phyloP scores from a whole-genome alignment of 2,888 invertebrate genomes.

The Cheilosia urbana region DNA sequence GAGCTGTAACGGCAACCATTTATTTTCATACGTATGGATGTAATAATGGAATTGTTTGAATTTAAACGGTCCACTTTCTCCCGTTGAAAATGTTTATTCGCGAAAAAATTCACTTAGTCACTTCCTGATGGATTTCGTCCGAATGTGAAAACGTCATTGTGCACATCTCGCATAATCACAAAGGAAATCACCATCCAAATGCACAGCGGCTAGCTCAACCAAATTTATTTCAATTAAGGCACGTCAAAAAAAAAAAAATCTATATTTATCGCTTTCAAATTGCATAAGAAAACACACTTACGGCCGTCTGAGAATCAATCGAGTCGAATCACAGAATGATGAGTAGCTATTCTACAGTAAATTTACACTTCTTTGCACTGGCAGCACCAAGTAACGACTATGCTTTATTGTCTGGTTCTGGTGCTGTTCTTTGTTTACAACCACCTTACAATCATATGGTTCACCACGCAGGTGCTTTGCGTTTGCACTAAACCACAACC shows the following conservation, averaged over 20 bases:
- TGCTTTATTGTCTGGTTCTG: slow-evolving; percentile 47
- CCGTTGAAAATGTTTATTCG: background rate
- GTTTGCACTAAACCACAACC: slow-evolving; percentile 7
- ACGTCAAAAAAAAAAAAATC: slow-evolving; percentile 10
- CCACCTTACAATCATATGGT: slow-evolving; percentile 62
- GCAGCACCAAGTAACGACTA: slow-evolving; percentile 54
- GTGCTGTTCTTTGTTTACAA: slow-evolving; percentile 69
- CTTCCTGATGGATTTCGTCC: background rate
- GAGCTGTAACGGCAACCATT: no score
- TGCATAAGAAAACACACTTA: slow-evolving; percentile 50
- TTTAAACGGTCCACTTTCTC: no score
- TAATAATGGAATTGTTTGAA: no score
- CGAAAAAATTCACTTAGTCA: slow-evolving; percentile 24
- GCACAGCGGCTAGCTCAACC: background rate
- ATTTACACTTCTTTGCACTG: slow-evolving; percentile 47
- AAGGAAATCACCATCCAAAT: background rate
- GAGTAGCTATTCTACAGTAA: slow-evolving; percentile 7
- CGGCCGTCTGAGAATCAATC: slow-evolving; percentile 26
- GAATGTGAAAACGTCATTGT: background rate
- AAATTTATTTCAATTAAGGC: background rate
- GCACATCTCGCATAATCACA: background rate
- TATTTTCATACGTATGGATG: no score
- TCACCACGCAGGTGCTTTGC: slow-evolving; percentile 27
- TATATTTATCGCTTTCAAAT: slow-evolving; percentile 34
- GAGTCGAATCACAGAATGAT: background rate